A percentile compares a stretch with the other conserved stretches of the same genome.
Evolutionary conservation across 1,140 invertebrate species (phyloP).

Genomic region (Sarcophaga bullata): DNA sequence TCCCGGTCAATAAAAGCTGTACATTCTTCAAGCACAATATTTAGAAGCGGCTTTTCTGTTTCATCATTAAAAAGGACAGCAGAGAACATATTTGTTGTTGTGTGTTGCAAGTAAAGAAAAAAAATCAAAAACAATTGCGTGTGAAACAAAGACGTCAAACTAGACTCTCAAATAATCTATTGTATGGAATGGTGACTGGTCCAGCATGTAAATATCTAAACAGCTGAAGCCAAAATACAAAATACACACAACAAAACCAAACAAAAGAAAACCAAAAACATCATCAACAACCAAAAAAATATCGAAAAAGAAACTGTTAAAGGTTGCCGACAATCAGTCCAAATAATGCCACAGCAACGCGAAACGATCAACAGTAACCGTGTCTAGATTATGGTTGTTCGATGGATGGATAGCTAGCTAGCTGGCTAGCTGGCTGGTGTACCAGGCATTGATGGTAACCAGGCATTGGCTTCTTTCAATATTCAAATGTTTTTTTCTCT

Average conservation of each 20-base stretch:
- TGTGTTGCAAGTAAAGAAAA: background rate
- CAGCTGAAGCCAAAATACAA: background rate
- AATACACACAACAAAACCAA: conserved; percentile 15
- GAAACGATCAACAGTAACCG: conserved; percentile 13
- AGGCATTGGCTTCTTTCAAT: background rate
- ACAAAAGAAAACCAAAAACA: background rate
- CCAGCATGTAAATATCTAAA: conserved; percentile 37
- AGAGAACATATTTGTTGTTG: background rate
- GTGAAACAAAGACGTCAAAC: conserved; percentile 38
- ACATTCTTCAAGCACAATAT: background rate
- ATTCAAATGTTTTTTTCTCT: no score
- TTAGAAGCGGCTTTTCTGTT: background rate
- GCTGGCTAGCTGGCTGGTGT: background rate
- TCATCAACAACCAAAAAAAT: background rate
- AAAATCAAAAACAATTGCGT: conserved; percentile 20
- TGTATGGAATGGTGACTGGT: background rate
- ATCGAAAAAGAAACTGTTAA: background rate
- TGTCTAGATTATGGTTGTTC: background rate
- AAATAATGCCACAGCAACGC: conserved; percentile 18
- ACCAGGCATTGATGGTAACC: background rate
- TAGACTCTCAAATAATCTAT: conserved; percentile 35
- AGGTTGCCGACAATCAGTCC: conserved; percentile 33
- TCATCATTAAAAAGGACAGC: background rate
- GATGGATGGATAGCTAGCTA: background rate
- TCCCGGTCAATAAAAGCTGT: background rate